Base-by-base conservation (phyloP, 2,113 vertebrate genomes). In the Sminthopsis crassicaudata region DNA sequence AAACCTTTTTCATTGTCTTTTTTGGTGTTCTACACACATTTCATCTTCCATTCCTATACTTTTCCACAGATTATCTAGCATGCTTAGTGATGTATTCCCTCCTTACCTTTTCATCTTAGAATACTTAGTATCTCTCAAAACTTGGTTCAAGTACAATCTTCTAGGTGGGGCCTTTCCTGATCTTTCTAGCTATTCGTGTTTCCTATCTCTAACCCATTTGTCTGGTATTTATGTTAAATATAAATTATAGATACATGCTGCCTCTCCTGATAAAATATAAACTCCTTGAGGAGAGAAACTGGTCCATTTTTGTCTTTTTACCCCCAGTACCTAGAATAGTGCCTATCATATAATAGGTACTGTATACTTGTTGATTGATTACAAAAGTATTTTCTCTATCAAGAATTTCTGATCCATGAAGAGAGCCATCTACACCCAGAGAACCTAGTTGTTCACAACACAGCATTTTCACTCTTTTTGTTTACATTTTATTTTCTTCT, bases 341-440 rank as follows among this genome's bases (percentile, higher is more conserved):
- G 48, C 11, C 26, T 36, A 48, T 19, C 10, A 53, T 60, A 93
- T 93, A 90, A 60, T 30, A 46, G 92, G 52, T 93, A 55, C 9
- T 57, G 10, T 67, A 67, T 91, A 60, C n/a, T 94, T 16, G 24
- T 90, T 92, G 57, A 92, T 90, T n/a, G 14, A 76, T n/a, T 76
- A 42, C 1, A 55, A 88, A n/a, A 30, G 91, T 30, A 90, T 42
- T 94, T 94, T 93, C 27, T 57, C 9, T 46, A n/a, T 91, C 10
- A 26, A 52, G 8, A 89, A 60, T 54, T 88, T 92, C 90, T 76
- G 16, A 36, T 19, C 53, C 53, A 53, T 12, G 19, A 53, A n/a
- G 60, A 23, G 48, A 48, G 6, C 48, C 48, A 48, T 48, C 48
- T 48, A 48, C 48, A 48, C 6, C 48, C 2, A 48, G 6, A 48